Evolutionary conservation across 2,888 invertebrate species (phyloP).

Genomic region (Notodonta ziczac): DNA sequence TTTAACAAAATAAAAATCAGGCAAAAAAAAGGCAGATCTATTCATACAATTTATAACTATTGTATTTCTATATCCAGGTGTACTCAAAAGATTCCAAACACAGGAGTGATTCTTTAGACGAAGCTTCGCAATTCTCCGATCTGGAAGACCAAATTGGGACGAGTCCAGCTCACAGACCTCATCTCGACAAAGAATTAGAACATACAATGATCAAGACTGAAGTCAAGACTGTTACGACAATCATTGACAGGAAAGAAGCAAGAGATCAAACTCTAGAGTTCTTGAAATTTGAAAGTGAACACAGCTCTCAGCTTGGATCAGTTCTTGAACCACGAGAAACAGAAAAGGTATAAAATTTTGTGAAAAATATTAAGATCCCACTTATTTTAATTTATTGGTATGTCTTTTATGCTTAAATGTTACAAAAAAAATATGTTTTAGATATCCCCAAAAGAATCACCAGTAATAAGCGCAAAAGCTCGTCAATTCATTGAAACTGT

Average conservation of each 20-base stretch:
- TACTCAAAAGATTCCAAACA: slow-evolving; percentile 78
- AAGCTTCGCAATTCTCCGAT: slow-evolving; percentile 80
- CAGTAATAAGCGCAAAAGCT: slow-evolving; percentile 81
- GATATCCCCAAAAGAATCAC: slow-evolving; percentile 76
- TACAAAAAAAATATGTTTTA: slow-evolving; percentile 31
- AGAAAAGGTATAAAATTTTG: slow-evolving; percentile 59
- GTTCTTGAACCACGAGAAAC: slow-evolving; percentile 43
- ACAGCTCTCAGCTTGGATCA: slow-evolving; percentile 59
- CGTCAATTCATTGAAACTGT: slow-evolving; percentile 82
- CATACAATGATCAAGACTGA: slow-evolving; percentile 41
- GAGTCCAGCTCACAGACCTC: slow-evolving; percentile 68
- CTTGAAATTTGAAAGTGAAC: slow-evolving; percentile 69
- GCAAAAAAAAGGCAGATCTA: background rate
- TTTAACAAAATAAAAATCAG: background rate
- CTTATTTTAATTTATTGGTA: slow-evolving; percentile 12
- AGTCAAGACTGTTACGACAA: slow-evolving; percentile 43
- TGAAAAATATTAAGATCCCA: background rate
- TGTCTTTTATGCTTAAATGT: too few relatives aligned
- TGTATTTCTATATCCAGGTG: slow-evolving; percentile 50
- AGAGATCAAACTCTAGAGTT: slow-evolving; percentile 66
- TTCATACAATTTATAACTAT: slow-evolving; percentile 7
- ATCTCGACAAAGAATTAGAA: slow-evolving; percentile 50
- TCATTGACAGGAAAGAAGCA: slow-evolving; percentile 42
- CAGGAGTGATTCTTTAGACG: slow-evolving; percentile 79
- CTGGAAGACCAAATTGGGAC: slow-evolving; percentile 77